Percentiles rank a stretch among this genome's conserved stretches.
Evolutionary conservation across 2,113 vertebrate species (phyloP).

Genomic region (Cacatua alba): DNA sequence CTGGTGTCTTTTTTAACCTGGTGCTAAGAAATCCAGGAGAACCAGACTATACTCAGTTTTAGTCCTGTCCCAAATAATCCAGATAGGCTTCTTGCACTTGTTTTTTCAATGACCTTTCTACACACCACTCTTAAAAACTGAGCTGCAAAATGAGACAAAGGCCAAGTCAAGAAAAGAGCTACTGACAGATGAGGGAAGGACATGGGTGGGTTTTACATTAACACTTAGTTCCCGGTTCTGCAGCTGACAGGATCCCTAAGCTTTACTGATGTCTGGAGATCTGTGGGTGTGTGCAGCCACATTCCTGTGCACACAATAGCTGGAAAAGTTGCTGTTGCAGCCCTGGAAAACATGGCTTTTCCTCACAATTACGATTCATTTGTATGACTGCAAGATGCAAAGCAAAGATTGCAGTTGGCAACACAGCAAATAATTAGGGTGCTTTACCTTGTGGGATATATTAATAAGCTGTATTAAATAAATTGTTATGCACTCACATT

Average conservation of each 20-base stretch:
- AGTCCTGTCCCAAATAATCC: background rate
- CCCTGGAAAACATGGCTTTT: background rate
- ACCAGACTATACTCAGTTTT: background rate
- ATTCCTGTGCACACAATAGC: background rate
- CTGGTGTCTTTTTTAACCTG: background rate
- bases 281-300: background rate
- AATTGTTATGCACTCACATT: background rate
- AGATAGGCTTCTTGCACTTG: background rate
- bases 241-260: background rate
- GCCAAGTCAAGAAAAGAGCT: background rate
- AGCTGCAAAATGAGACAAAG: background rate
- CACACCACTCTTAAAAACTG: background rate
- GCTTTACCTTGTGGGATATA: background rate
- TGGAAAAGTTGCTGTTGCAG: background rate
- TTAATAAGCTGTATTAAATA: background rate
- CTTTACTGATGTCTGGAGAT: background rate
- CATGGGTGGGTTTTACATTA: background rate
- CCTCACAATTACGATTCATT: background rate
- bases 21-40: background rate
- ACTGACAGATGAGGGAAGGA: background rate
- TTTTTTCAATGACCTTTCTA: background rate
- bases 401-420: background rate
- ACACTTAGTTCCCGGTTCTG: background rate
- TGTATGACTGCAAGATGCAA: background rate
- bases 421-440: background rate